Conservation (phyloP, 2,797 vertebrate species). For the Apogon hyalosoma region DNA sequence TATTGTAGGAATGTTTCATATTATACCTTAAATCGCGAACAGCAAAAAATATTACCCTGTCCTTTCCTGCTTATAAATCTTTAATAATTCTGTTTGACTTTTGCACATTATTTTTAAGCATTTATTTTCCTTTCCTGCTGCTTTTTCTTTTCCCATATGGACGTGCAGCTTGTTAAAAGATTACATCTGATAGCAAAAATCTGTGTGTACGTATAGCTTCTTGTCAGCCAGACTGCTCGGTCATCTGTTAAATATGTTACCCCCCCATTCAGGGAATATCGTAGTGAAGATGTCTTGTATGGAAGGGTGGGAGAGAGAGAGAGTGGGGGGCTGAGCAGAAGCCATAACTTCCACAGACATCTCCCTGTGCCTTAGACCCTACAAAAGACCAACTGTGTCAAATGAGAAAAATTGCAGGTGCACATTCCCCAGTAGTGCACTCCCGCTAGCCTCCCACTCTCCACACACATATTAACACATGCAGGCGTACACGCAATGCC, state of each 20-base stretch:
- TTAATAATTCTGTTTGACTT: neutral
- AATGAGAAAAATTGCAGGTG: slow-evolving; percentile 82
- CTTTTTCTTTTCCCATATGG: slow-evolving; percentile 14
- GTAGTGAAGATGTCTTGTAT: slow-evolving; percentile 45
- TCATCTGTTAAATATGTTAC: slow-evolving; percentile 27
- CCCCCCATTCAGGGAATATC: slow-evolving; percentile 11
- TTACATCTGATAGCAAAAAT: slow-evolving; percentile 17
- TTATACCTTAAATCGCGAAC: no score
- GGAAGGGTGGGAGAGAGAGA: neutral
- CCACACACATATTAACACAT: slow-evolving; percentile 55
- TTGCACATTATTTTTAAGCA: neutral
- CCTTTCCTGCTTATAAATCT: no score
- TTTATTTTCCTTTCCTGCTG: neutral
- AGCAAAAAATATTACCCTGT: no score
- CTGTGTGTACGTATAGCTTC: neutral
- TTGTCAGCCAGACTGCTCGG: neutral
- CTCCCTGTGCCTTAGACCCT: slow-evolving; percentile 46
- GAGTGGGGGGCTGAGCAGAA: slow-evolving; percentile 21
- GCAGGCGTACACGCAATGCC: slow-evolving; percentile 27
- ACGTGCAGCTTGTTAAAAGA: slow-evolving; percentile 20
- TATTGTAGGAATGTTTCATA: no score
- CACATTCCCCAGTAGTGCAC: slow-evolving; percentile 76
- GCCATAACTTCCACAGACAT: slow-evolving; percentile 67
- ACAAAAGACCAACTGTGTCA: slow-evolving; percentile 82
- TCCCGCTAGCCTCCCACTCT: slow-evolving; percentile 46